Base-by-base conservation (phyloP, 2,797 vertebrate genomes). In the Buphagus erythrorhynchus region DNA sequence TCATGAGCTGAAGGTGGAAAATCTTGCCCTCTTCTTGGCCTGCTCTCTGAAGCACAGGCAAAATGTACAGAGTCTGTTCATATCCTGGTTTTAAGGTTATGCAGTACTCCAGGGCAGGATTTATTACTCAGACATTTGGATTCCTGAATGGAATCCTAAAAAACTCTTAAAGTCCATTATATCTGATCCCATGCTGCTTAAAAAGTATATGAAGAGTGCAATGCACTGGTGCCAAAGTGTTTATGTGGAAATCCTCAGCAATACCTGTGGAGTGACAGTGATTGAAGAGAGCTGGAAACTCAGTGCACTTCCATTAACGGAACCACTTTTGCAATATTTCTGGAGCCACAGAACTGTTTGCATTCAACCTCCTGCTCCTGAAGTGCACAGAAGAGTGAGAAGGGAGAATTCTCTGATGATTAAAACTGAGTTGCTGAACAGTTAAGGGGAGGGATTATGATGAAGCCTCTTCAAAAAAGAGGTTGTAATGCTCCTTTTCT, bases 61-160 rank as follows among this genome's bases (percentile, higher is more conserved):
- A 18, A n/a, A 38, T 20, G 10, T 45, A 67, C 8, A 59, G 25
- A 5, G 14, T 33, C 31, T 83, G n/a, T 48, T 42, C 0, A 0
- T 69, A 36, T 18, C 16, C 13, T 67, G n/a, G 11, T 33, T 65
- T 84, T 69, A 69, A 73, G 42, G 29, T 36, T 45, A 35, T 13
- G 13, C 28, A n/a, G 29, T 3, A 1, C 26, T 54, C 9, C 20
- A 16, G n/a, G 25, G 28, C 28, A 33, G 43, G 29, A 28, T 79
- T 94, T 74, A 36, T 65, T 48, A 72, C 7, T 14, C 6, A 25
- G 22, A 9, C 5, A 29, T 29, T 54, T 69, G 57, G 31, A 62
- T 13, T 35, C 42, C 22, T 13, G n/a, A 69, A 40, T 20, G 25
- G 59, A 82, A 33, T 66, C 16, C 18, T 38, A 45, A 71, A 46